phyloP scores from a whole-genome alignment of 1,140 invertebrate genomes.

The Bacillus rossius region DNA sequence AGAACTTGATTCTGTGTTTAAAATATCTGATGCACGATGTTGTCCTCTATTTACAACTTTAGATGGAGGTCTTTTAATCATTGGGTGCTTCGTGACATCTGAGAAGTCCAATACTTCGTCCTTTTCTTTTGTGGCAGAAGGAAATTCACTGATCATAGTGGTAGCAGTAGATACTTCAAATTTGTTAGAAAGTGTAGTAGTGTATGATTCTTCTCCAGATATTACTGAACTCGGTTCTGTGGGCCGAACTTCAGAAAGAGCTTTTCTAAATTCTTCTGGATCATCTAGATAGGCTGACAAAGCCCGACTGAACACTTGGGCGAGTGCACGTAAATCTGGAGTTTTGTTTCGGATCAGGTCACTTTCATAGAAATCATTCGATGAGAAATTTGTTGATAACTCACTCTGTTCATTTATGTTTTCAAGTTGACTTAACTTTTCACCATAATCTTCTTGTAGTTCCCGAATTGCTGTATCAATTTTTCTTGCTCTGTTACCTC shows the following conservation, averaged over 20 bases:
- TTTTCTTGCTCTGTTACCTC: too few relatives aligned
- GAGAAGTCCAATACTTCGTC: constrained; percentile 72
- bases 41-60: constrained; percentile 10
- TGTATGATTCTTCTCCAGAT: neutral
- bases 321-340: constrained; percentile 60
- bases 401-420: too few relatives aligned
- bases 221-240: constrained; percentile 50
- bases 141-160: constrained; percentile 38
- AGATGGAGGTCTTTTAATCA: constrained; percentile 18
- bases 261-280: constrained; percentile 68
- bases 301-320: constrained; percentile 75
- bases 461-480: too few relatives aligned
- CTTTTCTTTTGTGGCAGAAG: constrained; percentile 53
- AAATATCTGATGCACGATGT: constrained; percentile 14
- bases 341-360: neutral
- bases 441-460: too few relatives aligned
- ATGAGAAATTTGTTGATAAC: too few relatives aligned
- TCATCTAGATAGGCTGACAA: constrained; percentile 74
- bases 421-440: too few relatives aligned
- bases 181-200: neutral
- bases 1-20: neutral
- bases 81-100: constrained; percentile 45
- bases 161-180: constrained; percentile 22
- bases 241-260: constrained; percentile 65
- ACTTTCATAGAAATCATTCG: too few relatives aligned